A percentile compares a stretch with the other conserved stretches of the same genome.
Evolutionary conservation across 2,113 vertebrate species (phyloP).

Genomic region (Malurus cyaneus): DNA sequence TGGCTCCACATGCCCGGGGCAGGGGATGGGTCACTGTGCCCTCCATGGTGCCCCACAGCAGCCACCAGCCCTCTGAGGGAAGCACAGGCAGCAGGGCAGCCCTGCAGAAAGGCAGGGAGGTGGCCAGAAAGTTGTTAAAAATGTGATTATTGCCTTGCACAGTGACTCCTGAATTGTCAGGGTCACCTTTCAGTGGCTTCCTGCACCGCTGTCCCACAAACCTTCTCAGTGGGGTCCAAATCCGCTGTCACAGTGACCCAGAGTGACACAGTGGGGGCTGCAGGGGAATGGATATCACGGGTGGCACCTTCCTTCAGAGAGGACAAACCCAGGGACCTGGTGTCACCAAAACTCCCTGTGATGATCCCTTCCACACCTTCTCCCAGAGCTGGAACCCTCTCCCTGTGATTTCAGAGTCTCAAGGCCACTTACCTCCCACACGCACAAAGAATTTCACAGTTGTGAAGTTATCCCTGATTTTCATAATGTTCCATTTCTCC

Average conservation of each 20-base stretch:
- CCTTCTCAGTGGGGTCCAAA: neutral
- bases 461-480: neutral
- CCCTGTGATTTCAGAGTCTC: neutral
- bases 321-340: neutral
- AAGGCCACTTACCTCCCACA: neutral
- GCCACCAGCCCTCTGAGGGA: neutral
- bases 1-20: rapidly evolving
- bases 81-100: neutral
- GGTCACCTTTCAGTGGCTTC: neutral
- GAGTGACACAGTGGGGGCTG: neutral
- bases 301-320: neutral
- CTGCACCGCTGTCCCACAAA: neutral
- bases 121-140: neutral
- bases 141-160: neutral
- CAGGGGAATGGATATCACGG: rapidly evolving
- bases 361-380: neutral
- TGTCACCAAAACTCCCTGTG: neutral
- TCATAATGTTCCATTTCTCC: rapidly evolving
- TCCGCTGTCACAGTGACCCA: rapidly evolving
- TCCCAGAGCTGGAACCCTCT: neutral
- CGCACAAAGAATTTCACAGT: too few species aligned
- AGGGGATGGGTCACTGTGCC: neutral
- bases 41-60: neutral
- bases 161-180: neutral
- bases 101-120: neutral